Conservation (phyloP, 2,113 vertebrate genomes). For the Actenoides hombroni region DNA sequence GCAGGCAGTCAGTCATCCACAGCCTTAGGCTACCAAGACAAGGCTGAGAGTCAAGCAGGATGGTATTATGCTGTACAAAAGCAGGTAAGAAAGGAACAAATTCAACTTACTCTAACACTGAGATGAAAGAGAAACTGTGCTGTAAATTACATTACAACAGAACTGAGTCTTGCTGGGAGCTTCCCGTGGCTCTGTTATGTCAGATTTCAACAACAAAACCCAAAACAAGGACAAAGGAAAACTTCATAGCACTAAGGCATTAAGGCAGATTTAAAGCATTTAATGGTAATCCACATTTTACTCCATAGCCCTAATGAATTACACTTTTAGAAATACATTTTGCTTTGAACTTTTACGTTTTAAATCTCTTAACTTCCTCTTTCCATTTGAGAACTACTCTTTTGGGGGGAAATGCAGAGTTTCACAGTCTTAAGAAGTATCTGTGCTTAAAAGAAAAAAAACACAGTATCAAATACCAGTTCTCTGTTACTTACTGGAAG, state of each 20-base stretch:
- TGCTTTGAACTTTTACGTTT: not conserved
- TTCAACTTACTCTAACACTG: not conserved
- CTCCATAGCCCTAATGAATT: not conserved
- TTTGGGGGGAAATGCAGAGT: not conserved
- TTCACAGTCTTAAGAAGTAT: not conserved
- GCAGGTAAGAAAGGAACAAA: not conserved
- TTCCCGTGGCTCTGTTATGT: not conserved
- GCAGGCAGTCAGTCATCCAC: not conserved
- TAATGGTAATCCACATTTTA: not conserved
- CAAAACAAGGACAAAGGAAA: not conserved
- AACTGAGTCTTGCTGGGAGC: not conserved
- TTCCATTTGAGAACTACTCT: not conserved
- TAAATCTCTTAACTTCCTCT: not conserved
- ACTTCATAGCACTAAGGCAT: not conserved
- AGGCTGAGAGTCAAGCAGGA: not conserved
- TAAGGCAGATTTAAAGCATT: not conserved
- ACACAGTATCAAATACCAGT: not conserved
- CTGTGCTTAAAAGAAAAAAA: not conserved
- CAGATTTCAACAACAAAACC: not conserved
- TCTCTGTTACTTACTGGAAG: constrained; percentile 85
- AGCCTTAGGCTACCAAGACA: not conserved
- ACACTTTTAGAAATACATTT: not conserved
- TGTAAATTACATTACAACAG: not conserved
- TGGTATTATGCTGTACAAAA: not conserved
- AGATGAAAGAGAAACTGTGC: not conserved